Base-by-base conservation (phyloP, 1,140 invertebrate genomes). In the Apocrypta bakeri region DNA sequence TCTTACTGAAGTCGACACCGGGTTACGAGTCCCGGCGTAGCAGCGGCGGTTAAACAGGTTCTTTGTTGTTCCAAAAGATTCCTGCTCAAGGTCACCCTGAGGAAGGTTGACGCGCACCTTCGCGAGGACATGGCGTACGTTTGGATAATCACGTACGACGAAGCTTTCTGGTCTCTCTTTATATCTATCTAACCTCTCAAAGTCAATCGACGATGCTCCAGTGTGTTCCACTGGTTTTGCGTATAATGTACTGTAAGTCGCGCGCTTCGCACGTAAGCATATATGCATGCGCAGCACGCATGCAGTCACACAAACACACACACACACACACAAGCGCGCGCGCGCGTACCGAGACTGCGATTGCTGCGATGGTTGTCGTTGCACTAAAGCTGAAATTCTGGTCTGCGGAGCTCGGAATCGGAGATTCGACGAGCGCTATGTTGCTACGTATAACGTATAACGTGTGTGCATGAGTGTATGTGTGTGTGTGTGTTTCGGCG, bases 41-140 rank as follows among this genome's bases (percentile, higher is more conserved):
- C 79, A 24, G n/a, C 74, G 24, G 75, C 75, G 25, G 8, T 29
- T 31, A 40, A n/a, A 25, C 12, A 72, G 48, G 6, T 66, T 66
- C 9, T 69, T 31, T 29, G 40, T 25, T 6, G 66, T 31, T 85
- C 79, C 24, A 66, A 7, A 27, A 85, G 78, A 24, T 78, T 81
- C 31, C 81, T 76, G 25, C 29, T 48, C 21, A 78, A 68, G 77
- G 56, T 21, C 37, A 71, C 72, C 77, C 77, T 83, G 9, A 81
- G 27, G 4, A 87, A 56, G 48, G 85, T 68, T 71, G 83, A 56
- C 6, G 83, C 77, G 74, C 84, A 88, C 64, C 83, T 84, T 79
- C 84, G 84, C 69, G 84, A 85, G 71, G 85, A 84, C 87, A 87
- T 87, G 31, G 14, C 37, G 71, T 17, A 33, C 68, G 31, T 17